Evolutionary conservation across 30 jellyfish, hydroid and myxozoan genomes (phyloP).

Genomic region (Cassiopea andromeda): DNA sequence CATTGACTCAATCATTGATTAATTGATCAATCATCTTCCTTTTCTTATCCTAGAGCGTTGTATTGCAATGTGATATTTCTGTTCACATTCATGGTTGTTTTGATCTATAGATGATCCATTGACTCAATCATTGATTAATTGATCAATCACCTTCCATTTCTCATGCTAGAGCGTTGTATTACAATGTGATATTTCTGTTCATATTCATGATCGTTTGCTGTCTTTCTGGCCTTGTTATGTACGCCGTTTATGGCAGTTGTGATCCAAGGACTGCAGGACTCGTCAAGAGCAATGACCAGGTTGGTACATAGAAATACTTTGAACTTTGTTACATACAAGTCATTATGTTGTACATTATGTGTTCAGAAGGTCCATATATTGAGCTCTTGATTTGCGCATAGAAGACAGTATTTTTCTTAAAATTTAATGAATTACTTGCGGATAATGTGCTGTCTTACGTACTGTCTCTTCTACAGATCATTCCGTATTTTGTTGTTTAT

Average conservation of each 20-base stretch:
- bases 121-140: not conserved
- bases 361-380: no score
- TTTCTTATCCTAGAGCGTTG: no score
- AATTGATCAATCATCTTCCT: no score
- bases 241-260: constrained; percentile 70
- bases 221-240: constrained; percentile 83
- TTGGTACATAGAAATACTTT: not conserved
- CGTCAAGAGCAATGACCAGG: constrained; percentile 84
- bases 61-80: no score
- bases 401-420: no score
- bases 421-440: no score
- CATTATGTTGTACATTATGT: no score
- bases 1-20: no score
- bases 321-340: no score
- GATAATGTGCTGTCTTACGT: no score
- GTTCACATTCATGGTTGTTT: not conserved
- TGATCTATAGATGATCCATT: not conserved
- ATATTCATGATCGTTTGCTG: constrained; percentile 59
- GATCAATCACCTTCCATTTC: not conserved
- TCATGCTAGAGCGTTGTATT: constrained; percentile 57
- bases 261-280: constrained; percentile 45
- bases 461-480: constrained; percentile 35
- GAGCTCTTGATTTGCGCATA: no score
- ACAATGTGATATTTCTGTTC: constrained; percentile 36
- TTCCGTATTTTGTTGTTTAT: constrained; percentile 78